Evolutionary conservation across 2,888 invertebrate species (phyloP), one percentile per base, ranked within the genome.

Genomic region (Pachliopta kotzebuea): DNA sequence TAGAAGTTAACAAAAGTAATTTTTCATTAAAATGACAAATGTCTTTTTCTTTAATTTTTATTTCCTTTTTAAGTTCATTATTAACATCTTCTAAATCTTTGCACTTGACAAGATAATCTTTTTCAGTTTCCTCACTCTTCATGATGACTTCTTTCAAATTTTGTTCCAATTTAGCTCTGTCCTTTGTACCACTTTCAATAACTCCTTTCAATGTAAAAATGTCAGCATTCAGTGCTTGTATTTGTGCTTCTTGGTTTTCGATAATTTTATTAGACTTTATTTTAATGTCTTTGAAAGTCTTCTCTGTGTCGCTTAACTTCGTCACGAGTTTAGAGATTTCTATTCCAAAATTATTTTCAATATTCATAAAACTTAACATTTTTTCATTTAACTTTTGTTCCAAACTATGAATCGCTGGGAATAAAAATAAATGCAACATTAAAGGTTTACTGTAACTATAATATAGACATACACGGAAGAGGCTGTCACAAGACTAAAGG

Each of bases 251-350:
- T 62, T 77, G 76, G 24, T 72, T 68, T 63, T 74, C 71, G n/a
- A 72, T 68, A 6, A 60, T 67, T 26, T 65, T 69, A 57, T 72
- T 74, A 6, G 70, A 72, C 60, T 72, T 72, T n/a, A 63, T 60
- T 65, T 65, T 69, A 29, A 75, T 61, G 57, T 81, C 76, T 69
- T 74, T 75, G 7, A 79, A 68, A 18, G 68, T 65, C 63, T 76
- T 76, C 59, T 81, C 79, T 49, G 76, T 74, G 63, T 78, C 77
- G 45, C 72, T 76, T 1, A 83, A 70, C 72, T 77, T 80, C 2
- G 61, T 65, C 57, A 79, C 72, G 29, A 83, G 59, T 65, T 74
- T 76, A 23, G 76, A 70, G 18, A 75, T 77, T 70, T 81, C 76
- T 3, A 62, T 65, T 26, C 78, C 75, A 69, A 72, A 76, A 26